These are phyloP conservation scores for Drosophila neutralis DNA, from an alignment of 2,888 invertebrate species.

Conservation along the genomic window DNA sequence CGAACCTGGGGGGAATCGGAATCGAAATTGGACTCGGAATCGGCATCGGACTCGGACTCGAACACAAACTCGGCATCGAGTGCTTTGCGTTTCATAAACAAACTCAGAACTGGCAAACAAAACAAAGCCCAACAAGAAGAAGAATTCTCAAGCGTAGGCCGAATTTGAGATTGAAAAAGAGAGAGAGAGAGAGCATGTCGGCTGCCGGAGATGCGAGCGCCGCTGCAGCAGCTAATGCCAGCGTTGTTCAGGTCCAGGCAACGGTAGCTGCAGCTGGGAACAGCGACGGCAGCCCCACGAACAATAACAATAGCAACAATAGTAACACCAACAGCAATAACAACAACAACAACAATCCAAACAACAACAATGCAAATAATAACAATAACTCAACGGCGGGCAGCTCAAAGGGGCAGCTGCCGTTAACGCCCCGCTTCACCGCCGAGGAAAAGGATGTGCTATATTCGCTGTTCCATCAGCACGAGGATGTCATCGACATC, in stretches of 20 bases:
- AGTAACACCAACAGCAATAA: constrained; percentile 11
- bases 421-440: constrained; percentile 83
- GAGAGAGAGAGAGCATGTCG: constrained; percentile 44
- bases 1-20: constrained; percentile 24
- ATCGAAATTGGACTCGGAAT: constrained; percentile 29
- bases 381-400: constrained; percentile 37
- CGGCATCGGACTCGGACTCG: constrained; percentile 20
- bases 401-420: constrained; percentile 60
- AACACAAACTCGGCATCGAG: constrained; percentile 21
- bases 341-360: constrained; percentile 5
- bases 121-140: constrained; percentile 12
- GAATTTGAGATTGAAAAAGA: neutral
- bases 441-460: constrained; percentile 83
- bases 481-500: constrained; percentile 84
- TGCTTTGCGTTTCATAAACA: constrained; percentile 52
- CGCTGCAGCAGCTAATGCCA: constrained; percentile 39
- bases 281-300: constrained; percentile 31
- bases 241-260: constrained; percentile 46
- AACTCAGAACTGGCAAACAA: constrained; percentile 29
- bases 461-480: constrained; percentile 81
- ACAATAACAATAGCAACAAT: constrained; percentile 25
- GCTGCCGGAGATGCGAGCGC: constrained; percentile 51
- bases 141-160: constrained; percentile 10
- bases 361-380: constrained; percentile 20
- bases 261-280: constrained; percentile 37